A percentile compares a stretch with the other conserved stretches of the same genome.
Conservation (phyloP, 2,113 vertebrate species). For the Neomonachus schauinslandi region DNA sequence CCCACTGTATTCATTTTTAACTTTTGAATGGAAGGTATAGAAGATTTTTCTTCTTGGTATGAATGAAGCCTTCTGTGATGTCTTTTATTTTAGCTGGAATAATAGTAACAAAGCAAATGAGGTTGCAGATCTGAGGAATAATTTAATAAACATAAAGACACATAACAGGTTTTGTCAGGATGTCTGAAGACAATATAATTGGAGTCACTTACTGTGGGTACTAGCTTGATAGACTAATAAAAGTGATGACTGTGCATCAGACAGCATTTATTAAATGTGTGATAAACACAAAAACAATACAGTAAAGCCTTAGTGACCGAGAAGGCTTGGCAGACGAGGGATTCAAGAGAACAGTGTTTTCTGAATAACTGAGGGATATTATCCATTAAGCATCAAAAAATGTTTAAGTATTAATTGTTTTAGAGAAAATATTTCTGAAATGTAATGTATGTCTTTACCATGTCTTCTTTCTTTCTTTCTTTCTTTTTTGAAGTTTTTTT, state of each 20-base stretch:
- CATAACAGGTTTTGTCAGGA: neutral
- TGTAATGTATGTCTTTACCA: neutral
- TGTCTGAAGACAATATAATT: neutral
- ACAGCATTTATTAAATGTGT: neutral
- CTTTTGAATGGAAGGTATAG: neutral
- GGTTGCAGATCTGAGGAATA: neutral
- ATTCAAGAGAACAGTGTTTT: neutral
- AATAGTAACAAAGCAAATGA: constrained; percentile 11
- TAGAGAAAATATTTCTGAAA: constrained; percentile 34
- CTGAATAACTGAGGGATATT: neutral
- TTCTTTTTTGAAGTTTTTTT: neutral
- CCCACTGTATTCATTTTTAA: neutral
- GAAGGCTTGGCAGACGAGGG: neutral
- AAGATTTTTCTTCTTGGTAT: constrained; percentile 28
- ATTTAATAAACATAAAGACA: neutral
- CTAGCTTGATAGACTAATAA: neutral
- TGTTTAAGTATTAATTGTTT: neutral
- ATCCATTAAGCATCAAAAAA: neutral
- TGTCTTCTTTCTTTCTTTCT: neutral
- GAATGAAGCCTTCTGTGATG: neutral
- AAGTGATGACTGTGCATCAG: neutral
- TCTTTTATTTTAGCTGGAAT: constrained; percentile 22
- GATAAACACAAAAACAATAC: neutral
- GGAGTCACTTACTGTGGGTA: neutral
- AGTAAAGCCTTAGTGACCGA: neutral